phyloP scores from a whole-genome alignment of 2,888 invertebrate genomes.

The Zygogramma bicolorata region DNA sequence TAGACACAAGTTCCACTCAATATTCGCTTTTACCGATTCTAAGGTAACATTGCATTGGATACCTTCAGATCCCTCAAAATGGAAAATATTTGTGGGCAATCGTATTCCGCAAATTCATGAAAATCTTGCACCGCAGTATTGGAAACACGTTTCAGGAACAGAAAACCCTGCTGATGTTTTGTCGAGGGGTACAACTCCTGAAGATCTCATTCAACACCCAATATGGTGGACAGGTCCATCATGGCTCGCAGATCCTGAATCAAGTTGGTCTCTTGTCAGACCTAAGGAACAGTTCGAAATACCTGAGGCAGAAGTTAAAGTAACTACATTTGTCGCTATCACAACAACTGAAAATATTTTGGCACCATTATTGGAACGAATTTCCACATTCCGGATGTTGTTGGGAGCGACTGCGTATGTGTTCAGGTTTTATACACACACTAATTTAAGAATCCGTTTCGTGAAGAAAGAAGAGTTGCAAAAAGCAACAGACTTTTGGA shows the following conservation, averaged over 20 bases:
- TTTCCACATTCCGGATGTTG: too few species aligned
- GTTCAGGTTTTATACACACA: too few species aligned
- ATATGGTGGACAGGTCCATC: not conserved
- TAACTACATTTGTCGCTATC: too few species aligned
- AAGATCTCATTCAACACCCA: not conserved
- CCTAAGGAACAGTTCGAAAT: too few species aligned
- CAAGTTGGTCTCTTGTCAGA: too few species aligned
- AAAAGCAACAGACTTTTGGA: not conserved
- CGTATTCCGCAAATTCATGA: not conserved
- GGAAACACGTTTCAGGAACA: not conserved
- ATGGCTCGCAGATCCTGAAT: not conserved
- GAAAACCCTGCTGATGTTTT: not conserved
- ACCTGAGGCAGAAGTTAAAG: too few species aligned
- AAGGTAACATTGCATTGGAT: too few species aligned
- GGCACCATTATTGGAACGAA: too few species aligned
- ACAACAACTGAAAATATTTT: too few species aligned
- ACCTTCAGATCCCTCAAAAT: not conserved
- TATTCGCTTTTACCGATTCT: too few species aligned
- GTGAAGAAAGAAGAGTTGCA: not conserved
- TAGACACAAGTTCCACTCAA: not conserved
- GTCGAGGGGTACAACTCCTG: not conserved
- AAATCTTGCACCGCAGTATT: not conserved
- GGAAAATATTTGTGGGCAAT: not conserved
- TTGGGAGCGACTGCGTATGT: too few species aligned
- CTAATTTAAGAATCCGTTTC: not conserved